A percentile compares a stretch with the other conserved stretches of the same genome.
Conservation (phyloP, 2,113 vertebrate genomes). For the Brachirus orientalis region DNA sequence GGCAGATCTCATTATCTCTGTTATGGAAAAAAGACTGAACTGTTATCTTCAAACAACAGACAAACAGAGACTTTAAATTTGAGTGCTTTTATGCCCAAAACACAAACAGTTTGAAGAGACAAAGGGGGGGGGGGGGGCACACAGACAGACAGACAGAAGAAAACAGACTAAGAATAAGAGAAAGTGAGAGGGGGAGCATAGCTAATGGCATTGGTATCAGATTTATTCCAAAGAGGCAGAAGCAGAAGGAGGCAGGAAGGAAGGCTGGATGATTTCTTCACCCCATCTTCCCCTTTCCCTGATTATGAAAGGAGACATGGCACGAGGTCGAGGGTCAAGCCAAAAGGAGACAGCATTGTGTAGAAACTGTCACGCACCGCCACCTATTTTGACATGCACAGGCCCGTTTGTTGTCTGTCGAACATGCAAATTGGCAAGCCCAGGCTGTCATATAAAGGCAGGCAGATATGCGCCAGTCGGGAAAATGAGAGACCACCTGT, state of each 20-base stretch:
- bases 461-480: conserved; percentile 91
- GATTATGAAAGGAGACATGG: conserved; percentile 98
- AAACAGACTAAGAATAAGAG: conserved; percentile 67
- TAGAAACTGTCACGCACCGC: conserved; percentile 99
- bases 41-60: conserved; percentile 73
- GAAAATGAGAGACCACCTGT: conserved; percentile 99
- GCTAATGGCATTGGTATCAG: conserved; percentile 94
- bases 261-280: conserved; percentile 81
- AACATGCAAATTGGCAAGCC: conserved; percentile 99
- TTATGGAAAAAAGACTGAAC: conserved; percentile 38
- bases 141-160: conserved; percentile 62
- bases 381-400: conserved; percentile 99
- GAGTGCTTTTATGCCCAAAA: conserved; percentile 64
- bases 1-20: conserved; percentile 73
- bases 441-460: conserved; percentile 97
- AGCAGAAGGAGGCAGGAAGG: conserved; percentile 82
- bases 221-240: conserved; percentile 90
- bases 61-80: conserved; percentile 65
- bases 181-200: conserved; percentile 64
- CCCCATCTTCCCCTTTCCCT: conserved; percentile 80
- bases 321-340: conserved; percentile 94
- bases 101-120: conserved; percentile 54
- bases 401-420: conserved; percentile 99
- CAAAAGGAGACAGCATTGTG: conserved; percentile 99
- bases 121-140: conserved; percentile 19